Evolutionary conservation across 2,888 invertebrate species (phyloP).

Genomic region (Trissoscelio sp.): DNA sequence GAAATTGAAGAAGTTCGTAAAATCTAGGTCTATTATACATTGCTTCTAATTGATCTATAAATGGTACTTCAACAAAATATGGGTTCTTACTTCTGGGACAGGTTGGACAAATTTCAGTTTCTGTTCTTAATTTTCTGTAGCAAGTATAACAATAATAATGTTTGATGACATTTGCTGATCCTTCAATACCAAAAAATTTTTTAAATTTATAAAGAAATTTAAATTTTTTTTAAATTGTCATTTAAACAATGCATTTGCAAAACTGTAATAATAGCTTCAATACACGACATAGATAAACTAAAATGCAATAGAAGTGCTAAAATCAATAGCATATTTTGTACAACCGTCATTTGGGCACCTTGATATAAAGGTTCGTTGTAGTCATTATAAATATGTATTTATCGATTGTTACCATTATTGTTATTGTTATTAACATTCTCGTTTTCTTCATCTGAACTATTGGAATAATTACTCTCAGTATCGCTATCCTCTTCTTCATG

Average conservation of each 20-base stretch:
- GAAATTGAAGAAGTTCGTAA: background rate
- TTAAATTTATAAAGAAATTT: slow-evolving; percentile 47
- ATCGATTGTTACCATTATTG: too few species aligned
- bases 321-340: slow-evolving; percentile 53
- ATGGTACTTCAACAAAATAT: slow-evolving; percentile 32
- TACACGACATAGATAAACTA: slow-evolving; percentile 6
- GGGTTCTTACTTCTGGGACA: slow-evolving; percentile 17
- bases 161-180: slow-evolving; percentile 7
- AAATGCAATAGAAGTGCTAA: slow-evolving; percentile 32
- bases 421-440: too few species aligned
- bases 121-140: background rate
- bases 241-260: slow-evolving; percentile 41
- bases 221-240: slow-evolving; percentile 30
- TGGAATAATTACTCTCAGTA: too few species aligned
- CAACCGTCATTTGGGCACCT: slow-evolving; percentile 30
- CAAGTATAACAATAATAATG: slow-evolving; percentile 39
- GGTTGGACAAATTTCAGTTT: slow-evolving; percentile 2
- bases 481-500: too few species aligned
- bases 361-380: too few species aligned
- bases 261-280: slow-evolving; percentile 3
- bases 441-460: too few species aligned
- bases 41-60: slow-evolving; percentile 47
- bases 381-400: too few species aligned
- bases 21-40: slow-evolving; percentile 3
- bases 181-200: slow-evolving; percentile 24